A percentile compares a stretch with the other conserved stretches of the same genome.
These are phyloP conservation scores for Sitta carolinensis DNA, from an alignment of 2,797 vertebrate species.

Conservation along the genomic window DNA sequence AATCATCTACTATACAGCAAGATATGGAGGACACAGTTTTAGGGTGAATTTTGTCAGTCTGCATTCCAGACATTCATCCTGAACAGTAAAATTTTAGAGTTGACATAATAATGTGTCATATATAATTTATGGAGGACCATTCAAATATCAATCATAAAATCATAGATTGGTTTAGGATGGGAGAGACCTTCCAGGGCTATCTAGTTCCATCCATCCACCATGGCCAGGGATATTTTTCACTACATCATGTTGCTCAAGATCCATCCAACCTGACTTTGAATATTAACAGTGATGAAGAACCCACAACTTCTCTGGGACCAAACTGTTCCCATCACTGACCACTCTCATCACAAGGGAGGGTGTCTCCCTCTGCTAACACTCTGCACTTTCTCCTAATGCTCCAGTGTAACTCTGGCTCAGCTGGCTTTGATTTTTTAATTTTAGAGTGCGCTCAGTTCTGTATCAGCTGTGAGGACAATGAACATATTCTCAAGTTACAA, in stretches of 20 bases:
- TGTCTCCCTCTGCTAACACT: neutral
- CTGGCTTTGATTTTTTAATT: neutral
- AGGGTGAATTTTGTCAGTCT: neutral
- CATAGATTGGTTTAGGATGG: neutral
- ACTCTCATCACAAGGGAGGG: neutral
- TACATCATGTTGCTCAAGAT: neutral
- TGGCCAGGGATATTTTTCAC: accelerated
- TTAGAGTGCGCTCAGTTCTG: neutral
- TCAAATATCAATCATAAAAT: neutral
- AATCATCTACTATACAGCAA: neutral
- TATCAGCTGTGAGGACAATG: neutral
- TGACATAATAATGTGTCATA: neutral
- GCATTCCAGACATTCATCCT: neutral
- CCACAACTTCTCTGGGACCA: neutral
- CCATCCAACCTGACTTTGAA: neutral
- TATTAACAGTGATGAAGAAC: neutral
- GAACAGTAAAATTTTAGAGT: neutral
- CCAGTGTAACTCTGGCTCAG: neutral
- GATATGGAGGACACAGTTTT: neutral
- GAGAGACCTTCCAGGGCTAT: neutral
- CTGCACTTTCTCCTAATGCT: neutral
- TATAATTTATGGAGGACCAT: neutral
- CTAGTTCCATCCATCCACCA: neutral
- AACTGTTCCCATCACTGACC: neutral
- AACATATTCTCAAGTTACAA: neutral